Evolutionary conservation across 2,888 invertebrate species (phyloP).

Genomic region (Abrostola tripartita): DNA sequence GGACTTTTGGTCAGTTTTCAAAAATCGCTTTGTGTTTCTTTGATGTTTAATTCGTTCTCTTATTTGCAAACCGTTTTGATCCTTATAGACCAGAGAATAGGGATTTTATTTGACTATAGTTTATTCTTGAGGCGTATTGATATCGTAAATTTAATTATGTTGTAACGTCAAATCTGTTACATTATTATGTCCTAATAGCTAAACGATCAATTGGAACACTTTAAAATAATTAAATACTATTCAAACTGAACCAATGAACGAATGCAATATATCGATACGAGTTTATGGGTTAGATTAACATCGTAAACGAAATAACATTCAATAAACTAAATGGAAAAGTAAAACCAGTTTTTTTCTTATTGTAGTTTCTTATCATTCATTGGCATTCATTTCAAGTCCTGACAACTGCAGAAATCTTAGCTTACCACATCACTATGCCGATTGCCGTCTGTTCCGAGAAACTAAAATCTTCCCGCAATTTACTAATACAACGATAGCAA

Average conservation of each 20-base stretch:
- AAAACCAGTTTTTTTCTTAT: too few relatives aligned
- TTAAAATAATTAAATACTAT: constrained; percentile 23
- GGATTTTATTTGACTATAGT: constrained; percentile 8
- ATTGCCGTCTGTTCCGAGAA: constrained; percentile 37
- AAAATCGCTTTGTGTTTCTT: constrained; percentile 54
- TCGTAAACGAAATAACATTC: neutral
- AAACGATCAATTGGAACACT: constrained; percentile 26
- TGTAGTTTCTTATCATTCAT: too few relatives aligned
- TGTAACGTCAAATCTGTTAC: constrained; percentile 33
- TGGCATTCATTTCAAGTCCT: too few relatives aligned
- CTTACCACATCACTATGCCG: constrained; percentile 30
- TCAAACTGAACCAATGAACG: constrained; percentile 5
- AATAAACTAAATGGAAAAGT: too few relatives aligned
- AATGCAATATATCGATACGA: neutral
- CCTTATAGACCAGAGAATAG: neutral
- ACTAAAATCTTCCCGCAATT: constrained; percentile 57
- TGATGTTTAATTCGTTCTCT: constrained; percentile 53
- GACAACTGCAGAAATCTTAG: constrained; percentile 3
- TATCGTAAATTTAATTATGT: constrained; percentile 37
- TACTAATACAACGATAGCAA: constrained; percentile 61
- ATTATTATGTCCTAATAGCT: constrained; percentile 22
- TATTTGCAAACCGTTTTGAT: constrained; percentile 11
- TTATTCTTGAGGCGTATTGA: constrained; percentile 24
- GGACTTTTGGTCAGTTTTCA: constrained; percentile 56
- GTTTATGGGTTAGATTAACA: constrained; percentile 1